Evolutionary conservation across 2,113 vertebrate species (phyloP), one percentile per base, ranked within the genome.

Genomic region (Pelecanus crispus): DNA sequence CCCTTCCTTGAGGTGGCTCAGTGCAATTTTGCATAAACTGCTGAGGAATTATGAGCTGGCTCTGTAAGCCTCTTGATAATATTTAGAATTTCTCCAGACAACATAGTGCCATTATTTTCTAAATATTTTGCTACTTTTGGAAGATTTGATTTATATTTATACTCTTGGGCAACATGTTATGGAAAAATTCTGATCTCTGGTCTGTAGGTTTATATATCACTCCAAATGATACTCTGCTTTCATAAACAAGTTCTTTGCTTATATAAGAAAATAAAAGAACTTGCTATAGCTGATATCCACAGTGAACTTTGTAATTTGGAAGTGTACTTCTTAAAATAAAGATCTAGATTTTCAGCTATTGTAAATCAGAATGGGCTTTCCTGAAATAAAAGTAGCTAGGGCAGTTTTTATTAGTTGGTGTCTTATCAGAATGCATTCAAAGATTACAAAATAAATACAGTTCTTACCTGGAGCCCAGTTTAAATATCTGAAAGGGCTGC

Each of bases 381-480:
- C 24, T 53, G 71, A 72, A 88, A 67, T 52, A 72, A 52, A 87
- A 7, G 24, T 66, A 90, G 10, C 6, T 74, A 59, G 15, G 5
- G 1, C 7, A 63, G 8, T 14, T 94, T 78, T 78, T 65, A 55
- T 56, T 52, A 31, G 6, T 15, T 47, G 5, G 0, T 85, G 7
- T 49, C 17, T 86, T 68, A 40, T 15, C 25, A 72, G 32, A 91
- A 80, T n/a, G 22, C 17, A 42, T 53, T 70, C 24, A 58, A 87
- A 82, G 13, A 67, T 59, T 68, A 74, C 4, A 42, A 82, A 77
- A 61, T 17, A 44, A 13, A 29, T n/a, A 20, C 2, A 56, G 14
- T 16, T 86, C 97, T 96, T 92, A 99, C 99, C 99, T 98, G 99
- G 99, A 80, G 98, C 98, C 99, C 99, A 99, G 93, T 99, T 99